These are phyloP conservation scores for Drosophila histrio DNA, from an alignment of 2,888 invertebrate genomes.

Conservation along the genomic window DNA sequence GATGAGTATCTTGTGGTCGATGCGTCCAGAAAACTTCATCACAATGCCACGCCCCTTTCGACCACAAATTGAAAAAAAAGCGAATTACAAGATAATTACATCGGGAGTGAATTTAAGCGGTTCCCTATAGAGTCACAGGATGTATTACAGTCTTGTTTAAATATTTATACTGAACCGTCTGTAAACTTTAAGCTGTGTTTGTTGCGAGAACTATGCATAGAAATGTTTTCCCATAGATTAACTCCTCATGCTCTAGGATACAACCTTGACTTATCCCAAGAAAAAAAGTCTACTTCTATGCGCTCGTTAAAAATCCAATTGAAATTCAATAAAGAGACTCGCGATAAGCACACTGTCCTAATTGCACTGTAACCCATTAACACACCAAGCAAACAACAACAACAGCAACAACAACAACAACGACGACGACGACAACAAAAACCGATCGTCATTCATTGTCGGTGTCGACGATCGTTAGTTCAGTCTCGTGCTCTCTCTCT, in stretches of 20 bases:
- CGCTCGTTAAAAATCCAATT: slow-evolving; percentile 25
- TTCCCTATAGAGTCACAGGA: too few species aligned
- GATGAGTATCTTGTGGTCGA: too few species aligned
- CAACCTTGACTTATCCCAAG: background rate
- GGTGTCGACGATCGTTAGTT: slow-evolving; percentile 49
- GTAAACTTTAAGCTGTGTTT: background rate
- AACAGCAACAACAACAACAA: slow-evolving; percentile 18
- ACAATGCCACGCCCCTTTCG: too few species aligned
- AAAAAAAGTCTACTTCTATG: slow-evolving; percentile 14
- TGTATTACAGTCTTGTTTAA: too few species aligned
- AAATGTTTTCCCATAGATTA: too few species aligned
- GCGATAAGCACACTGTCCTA: slow-evolving; percentile 62
- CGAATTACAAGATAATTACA: too few species aligned
- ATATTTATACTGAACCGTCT: background rate
- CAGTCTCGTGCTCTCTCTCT: slow-evolving; percentile 33
- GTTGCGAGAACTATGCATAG: too few species aligned
- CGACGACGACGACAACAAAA: slow-evolving; percentile 17
- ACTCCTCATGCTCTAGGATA: background rate
- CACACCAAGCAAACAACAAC: slow-evolving; percentile 45
- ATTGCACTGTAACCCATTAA: slow-evolving; percentile 78
- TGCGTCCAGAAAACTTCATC: too few species aligned
- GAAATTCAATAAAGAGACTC: slow-evolving; percentile 44
- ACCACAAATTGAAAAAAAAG: too few species aligned
- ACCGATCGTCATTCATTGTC: slow-evolving; percentile 59
- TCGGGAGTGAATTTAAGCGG: too few species aligned